These are phyloP conservation scores for Dreissena polymorpha DNA, from an alignment of 1,140 invertebrate species.

Conservation along the genomic window DNA sequence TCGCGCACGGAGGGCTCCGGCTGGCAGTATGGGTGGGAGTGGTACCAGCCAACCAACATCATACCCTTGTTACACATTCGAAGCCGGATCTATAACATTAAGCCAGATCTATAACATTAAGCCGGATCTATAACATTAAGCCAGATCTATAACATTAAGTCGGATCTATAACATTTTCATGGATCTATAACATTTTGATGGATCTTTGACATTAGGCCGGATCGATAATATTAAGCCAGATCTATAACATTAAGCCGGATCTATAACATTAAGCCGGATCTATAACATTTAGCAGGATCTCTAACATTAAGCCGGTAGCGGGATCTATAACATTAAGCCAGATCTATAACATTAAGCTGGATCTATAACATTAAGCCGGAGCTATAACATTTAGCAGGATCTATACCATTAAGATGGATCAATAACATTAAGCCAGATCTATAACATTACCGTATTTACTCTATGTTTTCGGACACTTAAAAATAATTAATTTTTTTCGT, in stretches of 20 bases:
- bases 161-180: no score
- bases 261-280: slow-evolving; percentile 85
- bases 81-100: slow-evolving; percentile 86
- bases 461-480: no score
- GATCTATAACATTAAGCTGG: slow-evolving; percentile 85
- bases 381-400: slow-evolving; percentile 86
- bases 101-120: slow-evolving; percentile 85
- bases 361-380: slow-evolving; percentile 86
- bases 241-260: slow-evolving; percentile 86
- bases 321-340: slow-evolving; percentile 85
- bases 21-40: slow-evolving; percentile 93
- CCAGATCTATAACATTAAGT: slow-evolving; percentile 85
- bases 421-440: no score
- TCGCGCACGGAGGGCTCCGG: slow-evolving; percentile 93
- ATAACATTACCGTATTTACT: no score
- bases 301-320: no score
- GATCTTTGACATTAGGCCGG: no score
- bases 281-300: slow-evolving; percentile 81
- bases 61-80: slow-evolving; percentile 90
- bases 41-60: slow-evolving; percentile 96
- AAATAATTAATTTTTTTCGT: no score
- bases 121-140: slow-evolving; percentile 84
- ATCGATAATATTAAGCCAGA: slow-evolving; percentile 86
- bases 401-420: slow-evolving; percentile 81
- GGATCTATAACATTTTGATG: no score